Evolutionary conservation across 2,113 vertebrate species (phyloP).

Genomic region (Budorcas taxicolor): DNA sequence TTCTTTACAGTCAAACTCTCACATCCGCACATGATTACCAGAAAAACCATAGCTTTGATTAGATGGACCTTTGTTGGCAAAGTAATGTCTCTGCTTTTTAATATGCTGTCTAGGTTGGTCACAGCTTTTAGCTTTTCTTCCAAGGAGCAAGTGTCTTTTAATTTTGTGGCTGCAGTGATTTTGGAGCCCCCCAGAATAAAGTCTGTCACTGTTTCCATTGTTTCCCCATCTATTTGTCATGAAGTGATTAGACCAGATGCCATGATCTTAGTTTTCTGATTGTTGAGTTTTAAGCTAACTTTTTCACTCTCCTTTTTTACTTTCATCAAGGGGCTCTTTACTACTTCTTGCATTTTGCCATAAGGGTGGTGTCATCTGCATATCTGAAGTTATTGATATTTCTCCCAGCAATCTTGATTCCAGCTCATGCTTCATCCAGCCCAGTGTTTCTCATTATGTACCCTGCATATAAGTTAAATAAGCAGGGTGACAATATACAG

Average conservation of each 20-base stretch:
- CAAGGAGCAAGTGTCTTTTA: not conserved
- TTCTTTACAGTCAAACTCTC: not conserved
- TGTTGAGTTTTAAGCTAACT: not conserved
- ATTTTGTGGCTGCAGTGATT: not conserved
- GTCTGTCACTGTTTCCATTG: not conserved
- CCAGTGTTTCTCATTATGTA: not conserved
- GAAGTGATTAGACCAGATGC: not conserved
- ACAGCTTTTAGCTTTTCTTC: not conserved
- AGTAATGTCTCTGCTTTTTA: not conserved
- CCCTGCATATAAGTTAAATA: not conserved
- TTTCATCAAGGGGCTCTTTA: not conserved
- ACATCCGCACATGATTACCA: rapidly evolving
- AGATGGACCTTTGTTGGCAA: not conserved
- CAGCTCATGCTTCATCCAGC: not conserved
- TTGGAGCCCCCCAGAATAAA: not conserved
- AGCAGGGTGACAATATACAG: not conserved
- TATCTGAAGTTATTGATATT: not conserved
- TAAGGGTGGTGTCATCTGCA: not conserved
- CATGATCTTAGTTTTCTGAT: not conserved
- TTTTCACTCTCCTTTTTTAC: not conserved
- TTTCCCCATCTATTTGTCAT: not conserved
- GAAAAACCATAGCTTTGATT: not conserved
- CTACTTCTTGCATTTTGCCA: rapidly evolving
- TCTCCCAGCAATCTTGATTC: not conserved
- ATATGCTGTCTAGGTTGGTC: not conserved